These are phyloP conservation scores for Eospalax fontanierii DNA, from an alignment of 2,797 vertebrate genomes.

Conservation along the genomic window DNA sequence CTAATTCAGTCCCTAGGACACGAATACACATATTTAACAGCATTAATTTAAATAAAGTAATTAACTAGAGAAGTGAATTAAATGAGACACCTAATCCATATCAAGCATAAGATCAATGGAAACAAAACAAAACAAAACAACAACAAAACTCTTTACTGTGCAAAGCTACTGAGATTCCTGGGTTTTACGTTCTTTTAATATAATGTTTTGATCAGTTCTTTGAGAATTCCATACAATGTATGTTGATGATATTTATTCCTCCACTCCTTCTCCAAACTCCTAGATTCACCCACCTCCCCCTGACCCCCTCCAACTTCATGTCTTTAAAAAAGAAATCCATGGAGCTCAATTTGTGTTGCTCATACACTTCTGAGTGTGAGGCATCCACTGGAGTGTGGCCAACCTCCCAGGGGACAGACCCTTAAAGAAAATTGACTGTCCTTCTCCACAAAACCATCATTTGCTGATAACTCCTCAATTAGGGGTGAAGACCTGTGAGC, in stretches of 20 bases:
- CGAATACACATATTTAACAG: not conserved
- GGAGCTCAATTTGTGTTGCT: not conserved
- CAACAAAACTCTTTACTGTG: not conserved
- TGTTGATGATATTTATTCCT: not conserved
- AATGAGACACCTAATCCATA: not conserved
- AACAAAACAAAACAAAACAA: not conserved
- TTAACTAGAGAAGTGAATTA: slow-evolving; percentile 17
- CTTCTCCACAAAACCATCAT: no score
- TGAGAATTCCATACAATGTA: not conserved
- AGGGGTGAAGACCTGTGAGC: not conserved
- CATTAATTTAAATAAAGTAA: slow-evolving; percentile 14
- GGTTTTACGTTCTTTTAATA: not conserved
- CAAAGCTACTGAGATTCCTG: not conserved
- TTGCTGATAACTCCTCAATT: not conserved
- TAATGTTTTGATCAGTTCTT: not conserved
- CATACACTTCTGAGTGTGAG: no score
- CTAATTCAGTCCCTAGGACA: slow-evolving; percentile 10
- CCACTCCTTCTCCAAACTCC: not conserved
- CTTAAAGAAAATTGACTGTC: not conserved
- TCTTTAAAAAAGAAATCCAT: no score
- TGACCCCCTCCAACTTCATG: not conserved
- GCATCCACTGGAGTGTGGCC: not conserved
- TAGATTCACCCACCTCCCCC: not conserved
- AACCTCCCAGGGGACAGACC: not conserved
- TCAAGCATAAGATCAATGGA: slow-evolving; percentile 50